Conservation (phyloP, 92 coral and sea anemone genomes). For the Montipora capitata region DNA sequence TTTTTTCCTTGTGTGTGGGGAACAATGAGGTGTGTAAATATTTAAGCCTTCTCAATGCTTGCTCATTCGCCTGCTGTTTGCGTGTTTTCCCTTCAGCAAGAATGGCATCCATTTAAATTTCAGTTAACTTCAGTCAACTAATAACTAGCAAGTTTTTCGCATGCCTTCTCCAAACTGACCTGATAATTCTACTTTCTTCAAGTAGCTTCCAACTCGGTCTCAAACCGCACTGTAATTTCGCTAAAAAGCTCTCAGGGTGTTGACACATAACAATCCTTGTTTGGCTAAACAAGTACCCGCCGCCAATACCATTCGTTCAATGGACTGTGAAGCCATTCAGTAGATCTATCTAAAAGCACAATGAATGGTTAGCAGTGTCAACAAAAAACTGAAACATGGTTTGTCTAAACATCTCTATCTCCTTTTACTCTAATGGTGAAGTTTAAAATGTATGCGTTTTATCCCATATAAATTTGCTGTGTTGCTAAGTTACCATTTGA, state of each 20-base stretch:
- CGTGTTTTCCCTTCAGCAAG: conserved; percentile 22
- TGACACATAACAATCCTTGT: conserved; percentile 5
- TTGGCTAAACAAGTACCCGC: conserved; percentile 4
- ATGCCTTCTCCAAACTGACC: no score
- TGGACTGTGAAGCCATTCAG: neutral
- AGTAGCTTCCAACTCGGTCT: neutral
- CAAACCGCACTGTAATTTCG: neutral
- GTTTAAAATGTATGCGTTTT: no score
- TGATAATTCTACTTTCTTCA: no score
- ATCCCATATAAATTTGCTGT: no score
- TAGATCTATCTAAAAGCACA: neutral
- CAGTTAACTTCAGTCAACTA: neutral
- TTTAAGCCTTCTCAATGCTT: conserved; percentile 84
- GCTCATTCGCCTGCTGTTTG: conserved; percentile 69
- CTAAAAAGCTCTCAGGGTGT: neutral
- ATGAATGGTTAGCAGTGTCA: conserved; percentile 1
- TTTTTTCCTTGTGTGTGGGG: conserved; percentile 6
- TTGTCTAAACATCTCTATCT: neutral
- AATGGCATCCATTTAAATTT: conserved; percentile 30
- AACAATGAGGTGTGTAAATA: conserved; percentile 88
- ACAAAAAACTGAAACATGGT: neutral
- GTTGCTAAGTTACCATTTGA: no score
- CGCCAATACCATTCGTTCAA: conserved; percentile 13
- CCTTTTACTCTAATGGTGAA: no score
- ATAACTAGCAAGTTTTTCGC: no score